phyloP scores from a whole-genome alignment of 1,140 invertebrate species.

The Nixonia krombeini region DNA sequence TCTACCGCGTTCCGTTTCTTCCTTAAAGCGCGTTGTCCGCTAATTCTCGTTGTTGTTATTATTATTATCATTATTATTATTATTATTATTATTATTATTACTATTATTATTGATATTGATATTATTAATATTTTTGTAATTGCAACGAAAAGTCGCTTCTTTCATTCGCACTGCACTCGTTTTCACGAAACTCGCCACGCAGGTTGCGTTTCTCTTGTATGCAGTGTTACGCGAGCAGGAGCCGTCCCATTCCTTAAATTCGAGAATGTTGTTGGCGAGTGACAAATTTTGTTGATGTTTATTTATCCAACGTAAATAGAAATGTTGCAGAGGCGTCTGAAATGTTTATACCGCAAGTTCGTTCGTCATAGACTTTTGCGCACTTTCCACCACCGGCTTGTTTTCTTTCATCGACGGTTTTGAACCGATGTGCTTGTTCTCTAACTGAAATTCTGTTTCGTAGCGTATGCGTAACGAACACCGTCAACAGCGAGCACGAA shows the following conservation, averaged over 20 bases:
- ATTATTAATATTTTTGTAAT: constrained; percentile 39
- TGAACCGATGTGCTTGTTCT: too few relatives aligned
- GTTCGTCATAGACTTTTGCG: neutral
- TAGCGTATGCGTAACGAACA: too few relatives aligned
- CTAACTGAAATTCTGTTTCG: too few relatives aligned
- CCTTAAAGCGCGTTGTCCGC: constrained; percentile 10
- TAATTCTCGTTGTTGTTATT: constrained; percentile 41
- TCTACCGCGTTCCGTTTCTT: constrained; percentile 16
- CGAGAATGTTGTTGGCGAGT: neutral
- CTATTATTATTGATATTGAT: constrained; percentile 22
- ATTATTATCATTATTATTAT: constrained; percentile 13
- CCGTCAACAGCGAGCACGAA: too few relatives aligned
- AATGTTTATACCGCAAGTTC: neutral
- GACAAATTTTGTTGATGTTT: constrained; percentile 1
- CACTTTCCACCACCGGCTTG: neutral
- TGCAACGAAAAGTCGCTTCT: constrained; percentile 32
- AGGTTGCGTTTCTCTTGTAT: constrained; percentile 32
- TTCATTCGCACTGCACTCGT: constrained; percentile 34
- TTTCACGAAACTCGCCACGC: constrained; percentile 40
- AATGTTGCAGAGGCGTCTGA: too few relatives aligned
- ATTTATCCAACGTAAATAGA: neutral
- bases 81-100: constrained; percentile 41
- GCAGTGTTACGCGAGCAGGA: constrained; percentile 8
- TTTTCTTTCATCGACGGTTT: neutral
- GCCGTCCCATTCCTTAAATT: too few relatives aligned